Evolutionary conservation across 2,888 invertebrate species (phyloP).

Genomic region (Drosophila neoperkinsi): DNA sequence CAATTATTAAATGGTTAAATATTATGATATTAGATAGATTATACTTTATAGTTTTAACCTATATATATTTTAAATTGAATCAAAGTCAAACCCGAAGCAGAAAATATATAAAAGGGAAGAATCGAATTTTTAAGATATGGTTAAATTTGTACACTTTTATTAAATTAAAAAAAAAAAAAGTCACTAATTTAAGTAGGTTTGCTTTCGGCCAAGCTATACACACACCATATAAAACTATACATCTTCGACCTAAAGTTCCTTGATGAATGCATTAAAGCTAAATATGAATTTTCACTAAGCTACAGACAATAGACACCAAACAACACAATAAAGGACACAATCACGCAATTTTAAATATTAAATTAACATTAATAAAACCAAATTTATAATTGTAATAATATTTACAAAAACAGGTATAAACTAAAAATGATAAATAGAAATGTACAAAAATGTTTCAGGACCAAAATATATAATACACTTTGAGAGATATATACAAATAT

Average conservation of each 20-base stretch:
- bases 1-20: slow-evolving; percentile 4
- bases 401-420: slow-evolving; percentile 14
- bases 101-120: not conserved
- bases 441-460: not conserved
- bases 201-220: not conserved
- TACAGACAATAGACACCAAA: not conserved
- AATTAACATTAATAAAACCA: slow-evolving; percentile 12
- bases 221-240: not conserved
- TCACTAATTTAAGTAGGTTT: not conserved
- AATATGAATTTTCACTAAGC: not conserved
- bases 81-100: not conserved
- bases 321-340: slow-evolving; percentile 29
- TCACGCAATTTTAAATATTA: slow-evolving; percentile 45
- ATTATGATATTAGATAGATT: not conserved
- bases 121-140: not conserved
- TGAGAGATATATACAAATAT: not conserved
- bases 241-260: too few relatives aligned
- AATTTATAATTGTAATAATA: slow-evolving; percentile 8
- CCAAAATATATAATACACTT: not conserved
- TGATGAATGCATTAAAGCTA: not conserved
- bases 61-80: not conserved
- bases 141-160: not conserved
- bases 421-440: not conserved
- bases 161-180: not conserved
- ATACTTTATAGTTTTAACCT: not conserved